Evolutionary conservation across 1,140 invertebrate species (phyloP).

Genomic region (Drosophila hydei): DNA sequence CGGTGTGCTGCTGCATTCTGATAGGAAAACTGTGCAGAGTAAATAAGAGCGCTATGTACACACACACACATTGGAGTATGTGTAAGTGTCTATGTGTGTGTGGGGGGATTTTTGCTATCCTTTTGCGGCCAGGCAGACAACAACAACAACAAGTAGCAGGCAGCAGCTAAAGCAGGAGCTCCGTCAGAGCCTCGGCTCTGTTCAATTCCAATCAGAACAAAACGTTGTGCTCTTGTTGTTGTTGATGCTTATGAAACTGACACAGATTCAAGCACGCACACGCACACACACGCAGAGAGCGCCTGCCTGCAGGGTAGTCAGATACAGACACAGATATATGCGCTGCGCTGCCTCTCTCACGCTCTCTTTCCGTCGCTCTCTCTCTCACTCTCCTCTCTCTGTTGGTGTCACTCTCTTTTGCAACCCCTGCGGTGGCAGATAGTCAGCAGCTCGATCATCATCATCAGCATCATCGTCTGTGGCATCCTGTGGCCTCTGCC

Average conservation of each 20-base stretch:
- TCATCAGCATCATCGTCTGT: slow-evolving; percentile 27
- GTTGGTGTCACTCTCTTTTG: slow-evolving; percentile 26
- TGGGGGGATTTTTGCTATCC: slow-evolving; percentile 44
- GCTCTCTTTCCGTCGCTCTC: not conserved
- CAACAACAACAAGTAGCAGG: slow-evolving; percentile 22
- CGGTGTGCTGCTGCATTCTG: slow-evolving; percentile 58
- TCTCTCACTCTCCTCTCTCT: not conserved
- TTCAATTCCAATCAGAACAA: slow-evolving; percentile 41
- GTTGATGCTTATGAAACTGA: slow-evolving; percentile 65
- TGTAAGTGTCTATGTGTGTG: slow-evolving; percentile 7
- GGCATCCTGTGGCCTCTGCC: not conserved
- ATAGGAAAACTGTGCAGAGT: slow-evolving; percentile 63
- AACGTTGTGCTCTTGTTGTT: slow-evolving; percentile 43
- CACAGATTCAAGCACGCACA: slow-evolving; percentile 64
- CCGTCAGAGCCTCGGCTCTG: slow-evolving; percentile 10
- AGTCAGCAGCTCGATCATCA: slow-evolving; percentile 57
- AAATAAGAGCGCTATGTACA: slow-evolving; percentile 39
- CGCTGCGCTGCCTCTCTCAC: slow-evolving; percentile 9
- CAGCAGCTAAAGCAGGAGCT: slow-evolving; percentile 23
- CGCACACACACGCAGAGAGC: slow-evolving; percentile 13
- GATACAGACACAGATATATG: slow-evolving; percentile 17
- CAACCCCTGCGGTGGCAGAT: slow-evolving; percentile 74
- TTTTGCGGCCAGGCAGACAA: slow-evolving; percentile 63
- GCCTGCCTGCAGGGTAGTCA: slow-evolving; percentile 39
- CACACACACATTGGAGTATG: not conserved